Percentiles rank a stretch among this genome's conserved stretches.
Evolutionary conservation across 53 echinoderm and acorn worm species (phyloP).

Genomic region (Henricia sp.): DNA sequence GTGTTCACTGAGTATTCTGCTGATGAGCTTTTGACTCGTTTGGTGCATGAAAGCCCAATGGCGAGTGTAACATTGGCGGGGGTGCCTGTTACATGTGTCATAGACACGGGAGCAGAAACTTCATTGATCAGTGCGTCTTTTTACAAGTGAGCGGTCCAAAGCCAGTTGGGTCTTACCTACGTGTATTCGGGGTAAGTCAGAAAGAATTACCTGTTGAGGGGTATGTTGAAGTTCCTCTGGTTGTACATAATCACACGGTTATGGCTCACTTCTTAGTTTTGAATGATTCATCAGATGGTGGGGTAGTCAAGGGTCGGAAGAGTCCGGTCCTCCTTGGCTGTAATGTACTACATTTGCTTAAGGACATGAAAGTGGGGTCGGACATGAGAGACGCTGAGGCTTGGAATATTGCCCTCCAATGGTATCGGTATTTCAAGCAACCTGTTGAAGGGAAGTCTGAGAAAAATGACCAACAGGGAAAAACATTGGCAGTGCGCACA

Average conservation of each 20-base stretch:
- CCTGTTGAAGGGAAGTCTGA: background rate
- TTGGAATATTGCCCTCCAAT: background rate
- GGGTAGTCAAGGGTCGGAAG: background rate
- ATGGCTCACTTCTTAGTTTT: constrained; percentile 11
- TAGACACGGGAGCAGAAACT: constrained; percentile 24
- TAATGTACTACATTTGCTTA: constrained; percentile 1
- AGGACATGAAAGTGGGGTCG: background rate
- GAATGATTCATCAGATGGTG: background rate
- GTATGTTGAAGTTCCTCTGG: constrained; percentile 5
- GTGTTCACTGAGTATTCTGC: background rate
- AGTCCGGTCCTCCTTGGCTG: background rate
- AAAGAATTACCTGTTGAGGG: constrained; percentile 10
- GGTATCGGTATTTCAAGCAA: constrained; percentile 3
- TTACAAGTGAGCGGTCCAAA: constrained; percentile 8
- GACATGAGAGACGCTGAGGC: background rate
- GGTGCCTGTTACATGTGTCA: constrained; percentile 2
- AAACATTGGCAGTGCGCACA: background rate
- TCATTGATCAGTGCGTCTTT: constrained; percentile 9
- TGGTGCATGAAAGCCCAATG: constrained; percentile 2
- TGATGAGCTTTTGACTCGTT: background rate
- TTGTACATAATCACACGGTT: background rate
- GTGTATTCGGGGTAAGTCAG: constrained; percentile 11
- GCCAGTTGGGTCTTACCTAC: constrained; percentile 9
- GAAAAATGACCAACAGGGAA: background rate
- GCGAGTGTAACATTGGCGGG: constrained; percentile 16